Evolutionary conservation across 1,140 invertebrate genomes (phyloP).

Genomic region (Lethocerus indicus): DNA sequence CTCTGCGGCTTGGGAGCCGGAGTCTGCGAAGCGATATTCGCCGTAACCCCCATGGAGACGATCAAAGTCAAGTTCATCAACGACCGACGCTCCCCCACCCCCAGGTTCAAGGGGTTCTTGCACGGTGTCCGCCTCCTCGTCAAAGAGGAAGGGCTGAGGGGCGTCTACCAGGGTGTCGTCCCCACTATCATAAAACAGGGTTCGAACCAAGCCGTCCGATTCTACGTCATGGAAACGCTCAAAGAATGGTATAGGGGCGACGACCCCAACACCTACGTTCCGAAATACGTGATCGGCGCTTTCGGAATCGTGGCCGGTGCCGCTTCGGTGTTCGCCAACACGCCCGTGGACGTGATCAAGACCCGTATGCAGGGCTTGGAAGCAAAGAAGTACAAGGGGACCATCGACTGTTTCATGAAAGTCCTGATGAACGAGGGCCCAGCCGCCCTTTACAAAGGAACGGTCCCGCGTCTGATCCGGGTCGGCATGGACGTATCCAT

Average conservation of each 20-base stretch:
- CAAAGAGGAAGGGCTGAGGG: constrained; percentile 71
- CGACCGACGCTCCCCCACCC: constrained; percentile 82
- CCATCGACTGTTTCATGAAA: constrained; percentile 75
- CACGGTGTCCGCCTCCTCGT: constrained; percentile 84
- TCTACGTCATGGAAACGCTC: constrained; percentile 91
- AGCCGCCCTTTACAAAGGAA: constrained; percentile 94
- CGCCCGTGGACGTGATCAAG: constrained; percentile 94
- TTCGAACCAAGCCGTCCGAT: constrained; percentile 94
- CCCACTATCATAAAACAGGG: constrained; percentile 97
- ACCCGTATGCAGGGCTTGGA: constrained; percentile 98
- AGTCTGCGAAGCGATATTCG: constrained; percentile 87
- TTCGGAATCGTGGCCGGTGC: constrained; percentile 90
- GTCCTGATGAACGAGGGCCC: constrained; percentile 87
- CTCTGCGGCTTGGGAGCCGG: constrained; percentile 91
- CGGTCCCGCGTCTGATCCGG: constrained; percentile 79
- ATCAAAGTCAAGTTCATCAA: constrained; percentile 99
- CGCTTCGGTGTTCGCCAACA: constrained; percentile 92
- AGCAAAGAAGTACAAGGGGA: constrained; percentile 90
- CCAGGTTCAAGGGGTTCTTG: constrained; percentile 83
- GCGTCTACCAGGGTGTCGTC: constrained; percentile 85
- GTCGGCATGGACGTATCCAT: constrained; percentile 97
- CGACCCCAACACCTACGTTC: constrained; percentile 63
- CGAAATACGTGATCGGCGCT: constrained; percentile 50
- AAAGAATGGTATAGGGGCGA: constrained; percentile 85
- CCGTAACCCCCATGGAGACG: constrained; percentile 98